Percentiles rank a stretch among this genome's conserved stretches.
Evolutionary conservation across 2,797 vertebrate genomes (phyloP).

Genomic region (Tadarida brasiliensis): DNA sequence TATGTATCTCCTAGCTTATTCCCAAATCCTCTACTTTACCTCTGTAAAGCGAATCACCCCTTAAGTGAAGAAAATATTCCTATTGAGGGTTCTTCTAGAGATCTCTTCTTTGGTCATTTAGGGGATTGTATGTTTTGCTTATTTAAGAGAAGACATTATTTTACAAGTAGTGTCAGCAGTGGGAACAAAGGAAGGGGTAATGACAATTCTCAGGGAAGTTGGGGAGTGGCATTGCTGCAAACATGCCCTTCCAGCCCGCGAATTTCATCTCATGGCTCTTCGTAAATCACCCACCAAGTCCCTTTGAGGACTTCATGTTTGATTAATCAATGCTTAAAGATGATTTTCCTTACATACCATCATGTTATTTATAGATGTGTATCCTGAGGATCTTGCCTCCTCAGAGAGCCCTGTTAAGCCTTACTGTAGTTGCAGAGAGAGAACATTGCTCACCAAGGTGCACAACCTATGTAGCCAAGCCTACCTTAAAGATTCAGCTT

Average conservation of each 20-base stretch:
- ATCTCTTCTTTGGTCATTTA: not conserved
- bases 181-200: not conserved
- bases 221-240: not conserved
- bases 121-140: not conserved
- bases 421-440: not conserved
- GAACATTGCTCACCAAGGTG: not conserved
- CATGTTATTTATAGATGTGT: conserved; percentile 27
- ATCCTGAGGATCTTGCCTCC: not conserved
- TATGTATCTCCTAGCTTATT: not conserved
- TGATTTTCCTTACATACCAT: not conserved
- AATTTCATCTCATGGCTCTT: not conserved
- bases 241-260: not conserved
- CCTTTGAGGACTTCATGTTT: not conserved
- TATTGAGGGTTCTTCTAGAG: not conserved
- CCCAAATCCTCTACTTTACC: not conserved
- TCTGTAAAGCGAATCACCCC: not conserved
- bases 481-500: conserved; percentile 39
- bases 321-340: not conserved
- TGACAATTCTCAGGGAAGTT: not conserved
- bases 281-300: not conserved
- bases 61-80: conserved; percentile 43
- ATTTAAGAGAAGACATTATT: conserved; percentile 25
- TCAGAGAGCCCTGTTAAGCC: not conserved
- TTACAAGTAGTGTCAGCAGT: not conserved
- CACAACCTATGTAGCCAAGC: not conserved